Conservation (phyloP, 2,113 vertebrate species). For the Brevimyrus niger region DNA sequence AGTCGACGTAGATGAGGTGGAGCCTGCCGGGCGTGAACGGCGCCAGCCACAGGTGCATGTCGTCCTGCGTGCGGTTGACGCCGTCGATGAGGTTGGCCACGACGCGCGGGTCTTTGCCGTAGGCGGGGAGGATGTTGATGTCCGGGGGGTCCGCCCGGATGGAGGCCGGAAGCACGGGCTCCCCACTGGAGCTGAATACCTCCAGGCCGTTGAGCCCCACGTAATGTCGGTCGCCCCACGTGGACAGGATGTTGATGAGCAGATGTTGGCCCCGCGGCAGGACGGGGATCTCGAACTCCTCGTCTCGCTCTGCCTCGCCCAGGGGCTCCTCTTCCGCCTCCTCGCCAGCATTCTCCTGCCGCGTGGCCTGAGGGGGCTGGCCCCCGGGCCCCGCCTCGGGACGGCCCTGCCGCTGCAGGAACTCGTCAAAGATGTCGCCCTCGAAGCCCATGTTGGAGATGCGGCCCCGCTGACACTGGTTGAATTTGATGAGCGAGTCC, state of each 20-base stretch:
- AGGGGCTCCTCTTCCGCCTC: slow-evolving; percentile 45
- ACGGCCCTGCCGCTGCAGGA: slow-evolving; percentile 72
- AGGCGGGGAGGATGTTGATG: slow-evolving; percentile 84
- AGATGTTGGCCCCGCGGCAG: slow-evolving; percentile 77
- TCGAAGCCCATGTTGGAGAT: slow-evolving; percentile 79
- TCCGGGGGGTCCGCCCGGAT: slow-evolving; percentile 81
- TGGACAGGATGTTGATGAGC: slow-evolving; percentile 76
- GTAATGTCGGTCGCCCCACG: slow-evolving; percentile 96
- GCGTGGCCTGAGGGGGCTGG: slow-evolving; percentile 20
- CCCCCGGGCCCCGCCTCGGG: slow-evolving; percentile 31
- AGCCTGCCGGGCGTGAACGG: slow-evolving; percentile 77
- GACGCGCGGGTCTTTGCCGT: slow-evolving; percentile 78
- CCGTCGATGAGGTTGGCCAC: slow-evolving; percentile 79
- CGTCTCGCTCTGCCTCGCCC: slow-evolving; percentile 48
- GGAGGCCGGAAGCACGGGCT: slow-evolving; percentile 64
- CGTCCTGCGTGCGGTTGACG: slow-evolving; percentile 87
- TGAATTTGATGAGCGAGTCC: slow-evolving; percentile 81
- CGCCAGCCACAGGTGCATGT: slow-evolving; percentile 95
- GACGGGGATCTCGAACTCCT: slow-evolving; percentile 84
- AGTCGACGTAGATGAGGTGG: slow-evolving; percentile 75
- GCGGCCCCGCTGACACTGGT: slow-evolving; percentile 82
- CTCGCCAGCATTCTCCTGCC: slow-evolving; percentile 41
- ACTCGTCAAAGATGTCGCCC: slow-evolving; percentile 86
- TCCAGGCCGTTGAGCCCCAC: slow-evolving; percentile 92
- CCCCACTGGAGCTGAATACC: slow-evolving; percentile 80